A percentile compares a stretch with the other conserved stretches of the same genome.
These are phyloP conservation scores for Trachelus iudaicus DNA, from an alignment of 2,888 invertebrate species.

Conservation along the genomic window DNA sequence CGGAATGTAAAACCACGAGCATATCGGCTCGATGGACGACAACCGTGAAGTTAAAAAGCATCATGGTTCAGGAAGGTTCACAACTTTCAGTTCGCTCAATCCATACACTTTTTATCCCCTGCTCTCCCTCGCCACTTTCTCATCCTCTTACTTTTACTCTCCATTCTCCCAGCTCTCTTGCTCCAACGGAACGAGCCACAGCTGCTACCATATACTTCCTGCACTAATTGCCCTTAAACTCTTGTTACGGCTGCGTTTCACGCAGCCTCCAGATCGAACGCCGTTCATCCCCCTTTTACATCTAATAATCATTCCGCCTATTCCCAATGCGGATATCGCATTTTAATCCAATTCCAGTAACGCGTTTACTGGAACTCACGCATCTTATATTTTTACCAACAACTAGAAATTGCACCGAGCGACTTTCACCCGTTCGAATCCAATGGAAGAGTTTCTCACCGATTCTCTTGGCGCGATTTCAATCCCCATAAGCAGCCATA, in stretches of 20 bases:
- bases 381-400: background rate
- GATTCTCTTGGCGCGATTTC: background rate
- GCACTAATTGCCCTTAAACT: background rate
- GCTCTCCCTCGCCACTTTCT: constrained; percentile 1
- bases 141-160: constrained; percentile 3
- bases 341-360: background rate
- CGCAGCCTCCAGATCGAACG: background rate
- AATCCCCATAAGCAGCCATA: background rate
- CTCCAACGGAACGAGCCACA: background rate
- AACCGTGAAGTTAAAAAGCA: background rate
- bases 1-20: constrained; percentile 55
- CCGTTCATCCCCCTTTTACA: background rate
- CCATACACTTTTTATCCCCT: constrained; percentile 1
- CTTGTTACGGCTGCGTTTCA: background rate
- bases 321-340: background rate
- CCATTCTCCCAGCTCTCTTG: background rate
- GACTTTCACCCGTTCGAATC: background rate
- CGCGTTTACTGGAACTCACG: background rate
- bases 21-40: background rate
- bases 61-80: background rate
- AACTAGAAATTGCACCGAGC: background rate
- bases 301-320: background rate
- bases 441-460: background rate
- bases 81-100: background rate
- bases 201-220: background rate